Evolutionary conservation across 53 echinoderm and acorn worm genomes (phyloP).

Genomic region (Pentamera pediparva): DNA sequence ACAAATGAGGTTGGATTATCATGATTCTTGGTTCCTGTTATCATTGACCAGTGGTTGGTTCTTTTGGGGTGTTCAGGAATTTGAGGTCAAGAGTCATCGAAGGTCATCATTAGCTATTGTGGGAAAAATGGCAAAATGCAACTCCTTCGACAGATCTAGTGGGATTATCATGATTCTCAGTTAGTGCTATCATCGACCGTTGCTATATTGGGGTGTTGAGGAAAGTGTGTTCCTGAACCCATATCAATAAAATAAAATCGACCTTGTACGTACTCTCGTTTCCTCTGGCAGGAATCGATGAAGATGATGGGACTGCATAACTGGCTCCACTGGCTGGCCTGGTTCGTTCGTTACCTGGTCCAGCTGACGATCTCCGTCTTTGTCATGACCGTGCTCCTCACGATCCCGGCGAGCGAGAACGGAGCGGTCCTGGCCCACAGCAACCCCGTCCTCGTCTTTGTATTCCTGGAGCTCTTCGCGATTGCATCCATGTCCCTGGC

Average conservation of each 20-base stretch:
- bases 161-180: too few species aligned
- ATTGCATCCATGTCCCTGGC: constrained; percentile 70
- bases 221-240: neutral
- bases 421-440: constrained; percentile 77
- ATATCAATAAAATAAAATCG: neutral
- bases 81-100: too few species aligned
- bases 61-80: too few species aligned
- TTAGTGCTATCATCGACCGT: too few species aligned
- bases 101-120: too few species aligned
- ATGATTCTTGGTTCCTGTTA: too few species aligned
- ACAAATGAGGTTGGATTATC: too few species aligned
- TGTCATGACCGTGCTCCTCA: constrained; percentile 81
- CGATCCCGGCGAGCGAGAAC: constrained; percentile 53
- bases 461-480: constrained; percentile 79
- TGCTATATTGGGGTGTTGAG: too few species aligned
- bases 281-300: constrained; percentile 76
- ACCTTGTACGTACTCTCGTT: neutral
- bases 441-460: constrained; percentile 53
- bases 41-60: too few species aligned
- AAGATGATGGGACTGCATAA: constrained; percentile 96
- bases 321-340: constrained; percentile 97
- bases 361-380: constrained; percentile 75
- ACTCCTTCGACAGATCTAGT: too few species aligned
- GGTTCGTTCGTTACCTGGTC: constrained; percentile 77
- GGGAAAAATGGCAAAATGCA: too few species aligned